Evolutionary conservation across 2,797 vertebrate genomes (phyloP).

Genomic region (Botia kubotai): DNA sequence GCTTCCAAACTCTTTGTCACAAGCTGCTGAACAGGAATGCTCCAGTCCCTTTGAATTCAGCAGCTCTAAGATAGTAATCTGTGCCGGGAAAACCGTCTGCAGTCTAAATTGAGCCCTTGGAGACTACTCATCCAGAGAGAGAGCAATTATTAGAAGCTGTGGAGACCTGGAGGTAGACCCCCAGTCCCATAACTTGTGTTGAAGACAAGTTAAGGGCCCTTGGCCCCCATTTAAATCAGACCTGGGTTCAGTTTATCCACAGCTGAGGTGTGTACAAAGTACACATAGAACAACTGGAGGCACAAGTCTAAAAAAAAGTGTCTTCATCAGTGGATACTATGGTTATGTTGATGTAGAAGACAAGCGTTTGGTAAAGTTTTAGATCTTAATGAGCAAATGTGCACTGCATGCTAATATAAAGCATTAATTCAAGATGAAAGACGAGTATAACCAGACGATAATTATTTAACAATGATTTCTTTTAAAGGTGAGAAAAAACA

Average conservation of each 20-base stretch:
- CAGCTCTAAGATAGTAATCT: conserved; percentile 74
- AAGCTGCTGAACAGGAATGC: conserved; percentile 75
- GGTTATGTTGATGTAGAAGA: conserved; percentile 43
- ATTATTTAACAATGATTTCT: conserved; percentile 39
- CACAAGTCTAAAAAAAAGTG: conserved; percentile 47
- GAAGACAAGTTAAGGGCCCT: conserved; percentile 77
- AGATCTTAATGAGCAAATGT: conserved; percentile 53
- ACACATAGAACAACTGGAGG: conserved; percentile 38
- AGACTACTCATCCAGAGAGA: conserved; percentile 77
- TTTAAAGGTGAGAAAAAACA: conserved; percentile 33
- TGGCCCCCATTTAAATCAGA: conserved; percentile 69
- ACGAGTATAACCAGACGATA: conserved; percentile 29
- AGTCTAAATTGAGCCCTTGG: conserved; percentile 83
- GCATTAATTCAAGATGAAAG: conserved; percentile 52
- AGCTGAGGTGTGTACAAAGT: conserved; percentile 64
- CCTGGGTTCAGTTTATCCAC: conserved; percentile 60
- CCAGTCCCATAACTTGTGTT: conserved; percentile 68
- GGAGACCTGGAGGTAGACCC: conserved; percentile 65
- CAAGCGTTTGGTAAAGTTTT: conserved; percentile 35
- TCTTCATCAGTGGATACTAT: neutral
- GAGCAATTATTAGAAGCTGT: conserved; percentile 73
- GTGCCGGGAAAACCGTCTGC: conserved; percentile 71
- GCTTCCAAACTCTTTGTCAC: conserved; percentile 78
- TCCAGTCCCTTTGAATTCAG: conserved; percentile 77
- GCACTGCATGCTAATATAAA: conserved; percentile 55